Base-by-base conservation (phyloP, 2,113 vertebrate species). In the Anser brachyrhynchus region DNA sequence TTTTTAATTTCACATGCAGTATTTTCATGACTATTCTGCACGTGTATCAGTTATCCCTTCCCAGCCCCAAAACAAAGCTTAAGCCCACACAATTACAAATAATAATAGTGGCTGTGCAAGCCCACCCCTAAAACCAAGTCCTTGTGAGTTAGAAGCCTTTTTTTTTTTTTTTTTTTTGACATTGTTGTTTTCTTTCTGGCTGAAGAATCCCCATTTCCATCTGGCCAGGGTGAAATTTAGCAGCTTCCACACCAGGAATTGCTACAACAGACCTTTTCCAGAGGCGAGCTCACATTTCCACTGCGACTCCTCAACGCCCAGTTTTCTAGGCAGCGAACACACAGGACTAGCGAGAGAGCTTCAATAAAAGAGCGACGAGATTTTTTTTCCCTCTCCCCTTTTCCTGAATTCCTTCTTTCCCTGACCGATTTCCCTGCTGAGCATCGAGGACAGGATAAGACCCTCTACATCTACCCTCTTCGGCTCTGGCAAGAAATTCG, bases 231-330 rank as follows among this genome's bases (percentile, higher is more conserved):
- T 64, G 89, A 89, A 93, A 90, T 91, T 92, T 83, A 65, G 13
- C 91, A 82, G 95, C 84, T 91, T 54, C 39, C 9, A 78, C 77
- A 26, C 2, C 31, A 43, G 64, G 79, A 94, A 94, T 79, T 64
- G 85, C 84, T 92, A 80, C 74, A 95, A 6, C 94, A 95, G 90
- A 94, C 25, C 67, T 83, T 92, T 96, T 93, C 90, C 96, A 95
- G 55, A 79, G 92, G 67, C 79, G 90, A 71, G 86, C 92, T 96
- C 94, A 58, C 90, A 91, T 79, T 88, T 77, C 39, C 10, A 49
- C 90, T 73, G 78, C 82, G 52, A 69, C 35, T 94, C 75, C 59
- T 80, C 79, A 52, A 13, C 79, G 85, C 93, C 92, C 94, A 83
- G 90, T 83, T 90, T 94, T 83, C 85, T 44, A 61, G 90, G 75